Evolutionary conservation across 2,113 vertebrate genomes (phyloP), one percentile per base, ranked within the genome.

Genomic region (Poecilia latipinna): DNA sequence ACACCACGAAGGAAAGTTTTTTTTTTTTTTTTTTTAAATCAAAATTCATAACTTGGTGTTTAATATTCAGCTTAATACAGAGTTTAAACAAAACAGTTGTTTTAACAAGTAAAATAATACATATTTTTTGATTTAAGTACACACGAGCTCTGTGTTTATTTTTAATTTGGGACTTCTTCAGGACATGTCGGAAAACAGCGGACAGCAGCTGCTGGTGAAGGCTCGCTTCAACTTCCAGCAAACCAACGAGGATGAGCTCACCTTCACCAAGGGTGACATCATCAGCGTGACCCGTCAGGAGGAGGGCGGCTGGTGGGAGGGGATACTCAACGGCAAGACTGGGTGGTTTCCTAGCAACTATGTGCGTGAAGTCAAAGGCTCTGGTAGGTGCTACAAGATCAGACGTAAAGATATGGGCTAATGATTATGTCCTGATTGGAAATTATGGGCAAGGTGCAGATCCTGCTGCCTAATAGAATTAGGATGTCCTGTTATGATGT

Each of bases 281-380:
- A 98, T 99, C 92, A 93, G 93, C 0, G 98, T 99, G 85, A 97
- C 95, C 13, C 96, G 98, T 74, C 96, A 96, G 82, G 98, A 98
- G 91, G 97, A 99, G 39, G 98, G 98, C 11, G 98, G 98, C 90
- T 99, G 98, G 98, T 99, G 98, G 98, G 98, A 99, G 90, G 98
- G 98, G 83, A 94, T 74, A 35, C 89, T 96, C 66, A 96, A 93
- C 15, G 96, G 98, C 90, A 96, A 91, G 94, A 96, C 95, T 1
- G 98, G 98, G 31, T 99, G 98, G 97, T 99, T 99, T 93, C 98
- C 98, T 32, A 99, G 97, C 95, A 99, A 99, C 95, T 99, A 99
- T 0, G 97, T 99, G 71, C 94, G 96, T 32, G 98, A 99, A 93
- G 78, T 98, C 90, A 99, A 99, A 93, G 96, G 96, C 69, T 96